Evolutionary conservation across 53 echinoderm and acorn worm genomes (phyloP), one percentile per base, ranked within the genome.

Genomic region (Antedon mediterranea): DNA sequence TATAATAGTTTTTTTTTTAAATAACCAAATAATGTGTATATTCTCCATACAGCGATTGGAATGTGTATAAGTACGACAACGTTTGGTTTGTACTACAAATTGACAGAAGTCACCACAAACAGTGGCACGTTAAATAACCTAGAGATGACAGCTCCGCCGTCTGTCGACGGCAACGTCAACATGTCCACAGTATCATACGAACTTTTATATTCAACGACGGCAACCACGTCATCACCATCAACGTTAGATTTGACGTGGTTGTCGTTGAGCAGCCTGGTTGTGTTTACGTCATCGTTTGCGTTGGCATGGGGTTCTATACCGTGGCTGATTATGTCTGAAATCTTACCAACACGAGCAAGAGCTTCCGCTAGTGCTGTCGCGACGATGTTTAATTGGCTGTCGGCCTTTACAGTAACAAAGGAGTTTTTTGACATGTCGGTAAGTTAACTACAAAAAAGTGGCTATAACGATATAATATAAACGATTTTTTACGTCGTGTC

Each of bases 321-420:
- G 1, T 92, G 92, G 92, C 86, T 97, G 29, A 79, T 97, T 71
- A 97, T 97, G 92, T 90, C 97, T 0, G 97, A 97, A 71, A 97
- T 97, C 44, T 97, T 97, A 78, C 92, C 97, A 4, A 85, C 92
- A 13, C 89, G 88, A 82, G 92, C 89, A 30, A 89, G 78, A 74
- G 97, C 90, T 5, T 73, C 78, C 26, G 97, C 89, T 73, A 92
- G 88, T 72, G 86, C 85, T 26, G 90, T 97, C 32, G 89, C 97
- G 26, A 84, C 92, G 0, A 84, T 87, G 13, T 84, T 86, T 83
- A 97, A 92, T 78, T 97, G 92, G 92, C 34, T 73, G 28, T 97
- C 86, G 71, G 85, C 92, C 23, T 97, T 97, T 30, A 84, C 88
- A 41, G 84, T 97, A 33, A 97, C 97, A 6, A 83, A 87, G 72